Evolutionary conservation across 2,888 invertebrate species (phyloP), one percentile per base, ranked within the genome.

Genomic region (Campoplex nolae): DNA sequence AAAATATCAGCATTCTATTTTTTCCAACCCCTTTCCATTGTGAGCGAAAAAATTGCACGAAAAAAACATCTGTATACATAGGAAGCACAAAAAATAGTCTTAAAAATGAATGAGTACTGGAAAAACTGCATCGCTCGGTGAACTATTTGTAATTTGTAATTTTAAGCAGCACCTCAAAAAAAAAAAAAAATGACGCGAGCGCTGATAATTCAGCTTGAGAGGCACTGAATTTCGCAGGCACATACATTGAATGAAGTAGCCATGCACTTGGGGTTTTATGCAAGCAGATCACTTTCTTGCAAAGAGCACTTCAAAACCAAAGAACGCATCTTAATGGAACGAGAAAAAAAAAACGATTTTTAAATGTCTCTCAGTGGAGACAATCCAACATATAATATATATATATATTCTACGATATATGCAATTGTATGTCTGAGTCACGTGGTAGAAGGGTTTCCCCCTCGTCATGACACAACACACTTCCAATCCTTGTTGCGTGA

Each of bases 241-340:
- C 54, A n/a, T n/a, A 54, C 35, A 54, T 73, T 73, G 54, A 38
- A 73, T 35, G 54, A 73, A 18, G 11, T n/a, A 32, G 73, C 51
- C 23, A 0, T 38, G 23, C 6, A 51, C 38, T 35, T 42, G n/a
- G 54, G 18, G n/a, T 51, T 73, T 56, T 54, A 32, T 35, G 35
- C 73, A 28, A 23, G 73, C 51, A 54, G 35, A 54, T 3, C 45
- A 18, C 2, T 11, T 35, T 18, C 8, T 54, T 35, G 54, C 35
- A 35, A n/a, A 23, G 73, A 51, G 73, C n/a, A 8, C 73, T 51
- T 73, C 7, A 35, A 32, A 71, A 48, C n/a, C 35, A 38, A 35
- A 56, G n/a, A 18, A n/a, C 54, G 13, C 4, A 11, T 54, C 9
- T 32, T 35, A 54, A 35, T 11, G n/a, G 35, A 11, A 32, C 9